Evolutionary conservation across 2,113 vertebrate species (phyloP), one percentile per base, ranked within the genome.

Genomic region (Embiotoca jacksoni): DNA sequence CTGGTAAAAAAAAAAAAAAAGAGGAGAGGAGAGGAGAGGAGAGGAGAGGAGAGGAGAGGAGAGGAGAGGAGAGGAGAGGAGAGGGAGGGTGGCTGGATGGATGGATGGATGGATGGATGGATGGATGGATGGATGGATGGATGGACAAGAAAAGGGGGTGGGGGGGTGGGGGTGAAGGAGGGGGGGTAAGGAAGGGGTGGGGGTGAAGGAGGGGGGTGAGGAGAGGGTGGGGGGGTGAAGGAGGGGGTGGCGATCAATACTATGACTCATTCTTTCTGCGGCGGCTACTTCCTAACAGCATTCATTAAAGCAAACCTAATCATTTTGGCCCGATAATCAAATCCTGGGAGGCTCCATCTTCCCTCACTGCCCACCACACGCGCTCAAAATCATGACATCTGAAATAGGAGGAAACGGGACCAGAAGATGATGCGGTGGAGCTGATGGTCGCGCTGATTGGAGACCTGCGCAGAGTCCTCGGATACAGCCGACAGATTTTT

Each of bases 221-320:
- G 15, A 13, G 53, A 11, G 30, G 14, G 35, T 74, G 46, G 49
- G 55, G 47, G 49, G 58, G 72, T 58, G 23, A 30, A 33, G 14
- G 55, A 56, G 54, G 31, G 46, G 72, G 73, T 6, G 61, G 87
- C 78, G 76, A 94, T 94, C 93, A 92, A 94, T 95, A 92, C 64
- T 62, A 80, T 95, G 94, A 95, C 84, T 95, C 94, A 94, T 92
- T 93, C 91, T 90, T 90, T 92, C 91, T 92, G 91, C 75, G 54
- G 88, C 72, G 87, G 89, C 88, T 84, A 87, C 92, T 90, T 92
- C 94, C 92, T 91, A 93, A 92, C 88, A 92, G 88, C 90, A 90
- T 94, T 94, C 91, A 91, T 93, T 92, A 90, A 83, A 85, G 79
- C 89, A 93, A 94, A 94, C 92, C 84, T 87, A 93, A 94, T 93